Conservation (phyloP, 2,888 invertebrate species). For the Cryptosula pallasiana region DNA sequence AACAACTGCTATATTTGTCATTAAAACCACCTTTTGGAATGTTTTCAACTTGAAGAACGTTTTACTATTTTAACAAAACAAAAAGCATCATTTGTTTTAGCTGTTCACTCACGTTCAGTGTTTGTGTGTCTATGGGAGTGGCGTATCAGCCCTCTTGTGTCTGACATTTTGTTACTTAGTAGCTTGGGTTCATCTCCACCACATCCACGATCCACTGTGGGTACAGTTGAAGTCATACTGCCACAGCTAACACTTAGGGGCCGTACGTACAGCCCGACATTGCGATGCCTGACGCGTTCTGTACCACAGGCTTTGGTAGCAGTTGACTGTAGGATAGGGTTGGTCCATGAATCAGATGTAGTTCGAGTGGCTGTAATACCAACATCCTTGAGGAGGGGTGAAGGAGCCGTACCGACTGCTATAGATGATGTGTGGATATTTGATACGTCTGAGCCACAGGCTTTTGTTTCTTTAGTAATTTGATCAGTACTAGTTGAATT, state of each 20-base stretch:
- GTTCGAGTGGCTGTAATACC: not conserved
- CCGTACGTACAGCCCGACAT: slow-evolving; percentile 15
- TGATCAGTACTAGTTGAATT: not conserved
- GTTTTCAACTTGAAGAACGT: too few species aligned
- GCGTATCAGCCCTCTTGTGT: not conserved
- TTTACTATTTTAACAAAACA: too few species aligned
- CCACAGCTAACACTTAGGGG: not conserved
- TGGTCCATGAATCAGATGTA: not conserved
- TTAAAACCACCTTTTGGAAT: too few species aligned
- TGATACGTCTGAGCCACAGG: not conserved
- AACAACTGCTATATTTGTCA: too few species aligned
- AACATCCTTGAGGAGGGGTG: not conserved
- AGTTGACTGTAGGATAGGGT: not conserved
- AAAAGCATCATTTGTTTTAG: not conserved
- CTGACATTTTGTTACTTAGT: not conserved
- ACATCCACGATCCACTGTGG: not conserved
- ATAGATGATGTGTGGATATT: not conserved
- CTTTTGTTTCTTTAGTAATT: not conserved
- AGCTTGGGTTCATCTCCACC: not conserved
- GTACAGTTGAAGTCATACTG: not conserved
- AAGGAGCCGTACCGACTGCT: slow-evolving; percentile 7
- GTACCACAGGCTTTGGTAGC: slow-evolving; percentile 14
- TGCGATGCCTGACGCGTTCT: not conserved
- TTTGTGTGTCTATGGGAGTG: not conserved
- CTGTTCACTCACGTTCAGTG: not conserved